Evolutionary conservation across 2,797 vertebrate species (phyloP).

Genomic region (Pelobates cultripes): DNA sequence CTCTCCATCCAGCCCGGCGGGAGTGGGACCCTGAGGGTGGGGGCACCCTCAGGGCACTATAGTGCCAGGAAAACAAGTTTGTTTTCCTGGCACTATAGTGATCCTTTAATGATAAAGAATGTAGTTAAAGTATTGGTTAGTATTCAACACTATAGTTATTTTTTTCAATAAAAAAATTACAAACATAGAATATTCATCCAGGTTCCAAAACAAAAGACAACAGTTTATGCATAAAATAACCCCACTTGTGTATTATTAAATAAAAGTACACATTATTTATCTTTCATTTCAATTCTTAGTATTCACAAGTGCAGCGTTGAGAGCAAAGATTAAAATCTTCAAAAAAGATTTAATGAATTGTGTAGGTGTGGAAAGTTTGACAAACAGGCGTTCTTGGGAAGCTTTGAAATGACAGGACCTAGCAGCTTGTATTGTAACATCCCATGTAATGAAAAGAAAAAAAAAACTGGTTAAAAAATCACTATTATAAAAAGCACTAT

Average conservation of each 20-base stretch:
- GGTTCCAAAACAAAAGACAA: not conserved
- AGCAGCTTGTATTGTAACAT: not conserved
- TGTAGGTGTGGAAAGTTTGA: slow-evolving; percentile 54
- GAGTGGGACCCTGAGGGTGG: no score
- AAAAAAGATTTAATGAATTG: slow-evolving; percentile 26
- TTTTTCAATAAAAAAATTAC: no score
- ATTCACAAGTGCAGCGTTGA: slow-evolving; percentile 29
- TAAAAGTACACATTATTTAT: not conserved
- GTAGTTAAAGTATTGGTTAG: no score
- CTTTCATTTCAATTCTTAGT: slow-evolving; percentile 42
- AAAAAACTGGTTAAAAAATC: no score
- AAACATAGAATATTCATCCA: not conserved
- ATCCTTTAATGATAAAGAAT: no score
- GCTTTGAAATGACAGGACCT: slow-evolving; percentile 12
- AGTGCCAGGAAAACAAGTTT: no score
- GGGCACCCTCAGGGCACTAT: no score
- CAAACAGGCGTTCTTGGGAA: slow-evolving; percentile 47
- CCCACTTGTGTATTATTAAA: not conserved
- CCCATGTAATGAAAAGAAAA: not conserved
- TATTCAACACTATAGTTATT: no score
- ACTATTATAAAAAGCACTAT: no score
- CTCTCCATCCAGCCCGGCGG: no score
- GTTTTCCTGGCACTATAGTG: no score
- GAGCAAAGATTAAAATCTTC: slow-evolving; percentile 32
- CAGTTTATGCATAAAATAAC: not conserved